phyloP scores from a whole-genome alignment of 2,797 vertebrate species.

The Chrysocyon brachyurus region DNA sequence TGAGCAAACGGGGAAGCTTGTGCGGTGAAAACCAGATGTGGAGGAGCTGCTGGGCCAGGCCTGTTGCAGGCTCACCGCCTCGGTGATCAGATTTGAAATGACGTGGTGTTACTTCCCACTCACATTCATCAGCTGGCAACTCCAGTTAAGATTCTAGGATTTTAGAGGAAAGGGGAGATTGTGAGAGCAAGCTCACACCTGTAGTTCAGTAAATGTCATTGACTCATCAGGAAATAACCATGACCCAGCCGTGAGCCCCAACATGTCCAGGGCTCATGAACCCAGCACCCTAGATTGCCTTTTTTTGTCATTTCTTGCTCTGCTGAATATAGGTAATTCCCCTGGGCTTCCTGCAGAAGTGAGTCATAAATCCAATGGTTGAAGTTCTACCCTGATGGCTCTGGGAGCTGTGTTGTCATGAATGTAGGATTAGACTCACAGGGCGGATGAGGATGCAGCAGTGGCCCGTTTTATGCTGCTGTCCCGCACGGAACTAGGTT shows the following conservation, averaged over 20 bases:
- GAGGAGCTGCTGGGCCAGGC: neutral
- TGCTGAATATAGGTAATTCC: neutral
- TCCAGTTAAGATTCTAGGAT: neutral
- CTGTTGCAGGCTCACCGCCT: neutral
- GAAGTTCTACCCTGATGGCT: neutral
- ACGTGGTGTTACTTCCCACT: conserved; percentile 7
- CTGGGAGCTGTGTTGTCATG: neutral
- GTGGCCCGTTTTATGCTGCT: neutral
- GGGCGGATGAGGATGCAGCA: neutral
- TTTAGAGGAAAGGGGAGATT: conserved; percentile 15
- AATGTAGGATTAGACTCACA: neutral
- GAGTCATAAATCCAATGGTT: conserved; percentile 35
- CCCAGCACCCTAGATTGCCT: neutral
- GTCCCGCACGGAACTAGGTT: neutral
- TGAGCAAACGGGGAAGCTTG: neutral
- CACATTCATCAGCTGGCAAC: conserved; percentile 44
- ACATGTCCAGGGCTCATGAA: neutral
- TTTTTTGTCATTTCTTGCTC: neutral
- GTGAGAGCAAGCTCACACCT: conserved; percentile 52
- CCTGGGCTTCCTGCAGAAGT: conserved; percentile 37
- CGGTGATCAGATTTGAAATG: neutral
- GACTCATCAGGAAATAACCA: conserved; percentile 77
- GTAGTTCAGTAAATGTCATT: conserved; percentile 16
- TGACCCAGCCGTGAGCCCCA: neutral
- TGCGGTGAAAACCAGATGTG: neutral